Base-by-base conservation (phyloP, 2,113 vertebrate species). In the Nesogale talazaci region DNA sequence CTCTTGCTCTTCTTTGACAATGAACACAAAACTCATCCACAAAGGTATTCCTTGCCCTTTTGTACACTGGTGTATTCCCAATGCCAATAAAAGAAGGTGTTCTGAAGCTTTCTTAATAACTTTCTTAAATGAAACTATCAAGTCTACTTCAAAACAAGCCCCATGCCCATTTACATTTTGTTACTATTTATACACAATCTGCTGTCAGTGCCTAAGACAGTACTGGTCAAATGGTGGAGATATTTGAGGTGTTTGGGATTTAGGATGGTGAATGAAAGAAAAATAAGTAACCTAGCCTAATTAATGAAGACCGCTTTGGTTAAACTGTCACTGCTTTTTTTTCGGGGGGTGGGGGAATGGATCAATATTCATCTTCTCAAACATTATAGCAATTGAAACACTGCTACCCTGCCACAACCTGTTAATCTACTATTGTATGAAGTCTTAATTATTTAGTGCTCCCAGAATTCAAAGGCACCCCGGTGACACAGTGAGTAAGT, bases 381-480 rank as follows among this genome's bases (percentile, higher is more conserved):
- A 52, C 46, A 52, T 12, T 79, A 92, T 2, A 86, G 80, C 78
- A 86, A 67, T 81, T 94, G 57, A 31, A 90, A 92, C 89, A 92
- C 23, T 10, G 27, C 46, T 12, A 52, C 46, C 46, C 46, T 52
- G 46, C 0, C 67, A 93, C 3, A 80, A 46, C 85, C 69, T 63
- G 92, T 92, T 42, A 90, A 83, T 75, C 31, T 57, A 29, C 88
- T 42, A 87, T 9, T 61, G 31, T 4, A 20, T 38, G 81, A 85
- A 90, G 31, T 92, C 61, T 78, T 93, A 1, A 91, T 91, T 93
- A 92, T 46, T n/a, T n/a, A 31, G 1, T 72, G 79, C 91, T 83
- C 82, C 75, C 89, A 94, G 89, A 97, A 88, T 92, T 67, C 42
- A 95, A 90, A 72, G 70, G 17, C 10, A n/a, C n/a, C 31, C 16